phyloP scores from a whole-genome alignment of 2,888 invertebrate genomes.

The Coelinius sp. region DNA sequence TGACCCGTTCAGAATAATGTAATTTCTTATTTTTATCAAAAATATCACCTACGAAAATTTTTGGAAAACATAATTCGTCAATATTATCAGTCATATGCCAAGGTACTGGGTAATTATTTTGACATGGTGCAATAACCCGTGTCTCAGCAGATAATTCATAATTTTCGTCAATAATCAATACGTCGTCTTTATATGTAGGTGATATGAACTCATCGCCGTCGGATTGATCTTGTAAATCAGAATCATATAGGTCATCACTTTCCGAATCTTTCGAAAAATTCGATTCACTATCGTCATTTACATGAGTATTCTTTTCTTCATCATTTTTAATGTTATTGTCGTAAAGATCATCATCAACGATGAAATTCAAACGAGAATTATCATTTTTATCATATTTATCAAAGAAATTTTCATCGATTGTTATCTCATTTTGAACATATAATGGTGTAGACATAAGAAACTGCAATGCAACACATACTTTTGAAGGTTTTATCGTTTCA shows the following conservation, averaged over 20 bases:
- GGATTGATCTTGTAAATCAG: not conserved
- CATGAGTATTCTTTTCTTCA: conserved; percentile 61
- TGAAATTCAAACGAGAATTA: conserved; percentile 27
- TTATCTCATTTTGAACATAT: conserved; percentile 35
- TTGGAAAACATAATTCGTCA: conserved; percentile 54
- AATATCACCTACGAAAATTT: conserved; percentile 48
- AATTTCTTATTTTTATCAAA: conserved; percentile 33
- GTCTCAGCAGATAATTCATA: too few relatives aligned
- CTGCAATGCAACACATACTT: conserved; percentile 27
- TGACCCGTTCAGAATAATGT: conserved; percentile 25
- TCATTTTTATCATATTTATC: too few relatives aligned
- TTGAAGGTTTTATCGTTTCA: conserved; percentile 54
- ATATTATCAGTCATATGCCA: conserved; percentile 46
- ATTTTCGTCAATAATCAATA: conserved; percentile 47
- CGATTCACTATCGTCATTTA: conserved; percentile 26
- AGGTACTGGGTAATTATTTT: too few relatives aligned
- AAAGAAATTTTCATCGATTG: conserved; percentile 37
- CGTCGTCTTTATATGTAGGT: conserved; percentile 41
- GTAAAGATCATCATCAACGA: conserved; percentile 35
- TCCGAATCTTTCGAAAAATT: not conserved
- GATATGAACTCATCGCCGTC: not conserved
- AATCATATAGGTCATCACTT: not conserved
- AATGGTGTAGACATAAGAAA: conserved; percentile 33
- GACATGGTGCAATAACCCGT: too few relatives aligned
- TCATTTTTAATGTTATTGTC: conserved; percentile 55